These are phyloP conservation scores for Corydoras maculifer DNA, from an alignment of 2,113 vertebrate genomes.

Conservation along the genomic window DNA sequence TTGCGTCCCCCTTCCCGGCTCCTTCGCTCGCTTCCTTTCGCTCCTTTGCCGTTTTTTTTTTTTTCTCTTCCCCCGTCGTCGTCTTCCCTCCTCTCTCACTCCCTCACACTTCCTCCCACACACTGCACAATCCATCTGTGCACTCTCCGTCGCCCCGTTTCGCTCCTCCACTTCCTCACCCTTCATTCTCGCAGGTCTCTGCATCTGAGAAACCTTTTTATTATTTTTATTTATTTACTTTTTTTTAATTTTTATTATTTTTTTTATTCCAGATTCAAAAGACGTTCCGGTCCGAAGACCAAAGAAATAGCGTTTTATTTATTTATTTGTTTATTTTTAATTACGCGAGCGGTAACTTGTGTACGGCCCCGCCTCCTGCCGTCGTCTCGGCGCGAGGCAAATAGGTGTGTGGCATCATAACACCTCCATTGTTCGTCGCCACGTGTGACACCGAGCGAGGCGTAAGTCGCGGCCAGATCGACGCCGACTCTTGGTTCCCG, in stretches of 20 bases:
- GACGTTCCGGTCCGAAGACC: not conserved
- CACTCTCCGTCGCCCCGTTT: conserved; percentile 15
- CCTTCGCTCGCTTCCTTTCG: conserved; percentile 8
- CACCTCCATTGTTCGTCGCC: conserved; percentile 4
- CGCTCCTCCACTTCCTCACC: not conserved
- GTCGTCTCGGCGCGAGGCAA: conserved; percentile 24
- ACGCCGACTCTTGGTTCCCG: not conserved
- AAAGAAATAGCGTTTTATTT: too few relatives aligned
- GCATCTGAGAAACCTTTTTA: not conserved
- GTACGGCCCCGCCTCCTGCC: too few relatives aligned
- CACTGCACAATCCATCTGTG: conserved; percentile 36
- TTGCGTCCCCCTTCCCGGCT: conserved; percentile 17
- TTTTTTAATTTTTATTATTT: too few relatives aligned
- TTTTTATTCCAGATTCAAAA: conserved; percentile 12
- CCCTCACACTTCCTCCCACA: conserved; percentile 27
- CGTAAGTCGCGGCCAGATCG: not conserved
- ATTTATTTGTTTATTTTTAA: not conserved
- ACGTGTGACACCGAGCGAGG: not conserved
- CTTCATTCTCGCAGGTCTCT: conserved; percentile 9
- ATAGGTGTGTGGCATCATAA: conserved; percentile 14
- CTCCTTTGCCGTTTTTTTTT: conserved; percentile 9
- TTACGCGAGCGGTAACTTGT: conserved; percentile 7
- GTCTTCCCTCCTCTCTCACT: not conserved
- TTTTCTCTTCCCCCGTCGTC: not conserved
- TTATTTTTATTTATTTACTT: too few relatives aligned